Evolutionary conservation across 2,113 vertebrate species (phyloP).

Genomic region (Cyprinodon tularosa): DNA sequence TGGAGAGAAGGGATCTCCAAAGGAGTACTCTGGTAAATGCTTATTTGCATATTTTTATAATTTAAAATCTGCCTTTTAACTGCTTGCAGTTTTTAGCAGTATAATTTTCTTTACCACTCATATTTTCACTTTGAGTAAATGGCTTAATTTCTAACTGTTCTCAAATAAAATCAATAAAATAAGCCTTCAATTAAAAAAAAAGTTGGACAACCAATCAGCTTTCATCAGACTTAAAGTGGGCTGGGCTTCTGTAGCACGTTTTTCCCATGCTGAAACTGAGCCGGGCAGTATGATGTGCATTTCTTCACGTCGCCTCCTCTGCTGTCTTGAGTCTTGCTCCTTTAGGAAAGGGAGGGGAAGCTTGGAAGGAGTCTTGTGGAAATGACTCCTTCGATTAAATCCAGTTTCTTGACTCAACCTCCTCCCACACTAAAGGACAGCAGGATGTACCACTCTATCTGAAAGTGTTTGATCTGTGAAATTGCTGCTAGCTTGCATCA

Average conservation of each 20-base stretch:
- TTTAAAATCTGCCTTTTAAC: neutral
- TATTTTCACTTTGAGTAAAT: neutral
- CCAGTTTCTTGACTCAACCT: neutral
- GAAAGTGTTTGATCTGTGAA: neutral
- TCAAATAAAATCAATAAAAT: neutral
- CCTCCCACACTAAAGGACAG: neutral
- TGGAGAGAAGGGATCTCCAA: conserved; percentile 87
- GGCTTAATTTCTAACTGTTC: conserved; percentile 7
- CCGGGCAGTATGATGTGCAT: conserved; percentile 59
- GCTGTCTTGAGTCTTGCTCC: neutral
- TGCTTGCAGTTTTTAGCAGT: neutral
- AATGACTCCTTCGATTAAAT: conserved; percentile 11
- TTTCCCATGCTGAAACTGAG: conserved; percentile 28
- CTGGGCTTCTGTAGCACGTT: conserved; percentile 28
- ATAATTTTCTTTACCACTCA: neutral
- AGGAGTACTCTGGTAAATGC: conserved; percentile 91
- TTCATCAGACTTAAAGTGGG: conserved; percentile 18
- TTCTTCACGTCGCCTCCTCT: conserved; percentile 69
- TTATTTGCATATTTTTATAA: neutral
- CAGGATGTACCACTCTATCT: conserved; percentile 4
- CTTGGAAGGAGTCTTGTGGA: conserved; percentile 6
- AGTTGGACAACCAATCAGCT: conserved; percentile 35
- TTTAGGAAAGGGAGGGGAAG: conserved; percentile 12
- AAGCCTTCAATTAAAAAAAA: neutral
- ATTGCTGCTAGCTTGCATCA: conserved; percentile 43